phyloP scores from a whole-genome alignment of 2,113 vertebrate genomes.

The Equus przewalskii region DNA sequence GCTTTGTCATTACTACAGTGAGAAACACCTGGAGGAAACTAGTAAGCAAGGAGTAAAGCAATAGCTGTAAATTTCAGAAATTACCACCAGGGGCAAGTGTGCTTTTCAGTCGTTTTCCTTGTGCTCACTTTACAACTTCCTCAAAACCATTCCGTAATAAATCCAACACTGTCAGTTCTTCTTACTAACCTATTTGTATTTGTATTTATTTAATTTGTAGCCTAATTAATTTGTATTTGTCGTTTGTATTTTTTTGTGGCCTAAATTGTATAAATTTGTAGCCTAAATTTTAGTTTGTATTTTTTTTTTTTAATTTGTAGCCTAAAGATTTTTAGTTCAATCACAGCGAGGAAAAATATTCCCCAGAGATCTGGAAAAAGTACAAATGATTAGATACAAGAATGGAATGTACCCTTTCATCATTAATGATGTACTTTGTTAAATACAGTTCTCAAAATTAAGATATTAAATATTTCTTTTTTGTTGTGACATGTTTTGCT shows the following conservation, averaged over 20 bases:
- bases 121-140: not conserved
- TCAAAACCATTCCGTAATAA: not conserved
- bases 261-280: not conserved
- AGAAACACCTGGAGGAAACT: not conserved
- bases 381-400: not conserved
- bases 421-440: not conserved
- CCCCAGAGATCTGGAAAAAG: not conserved
- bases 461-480: not conserved
- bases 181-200: not conserved
- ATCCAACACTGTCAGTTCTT: not conserved
- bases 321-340: not conserved
- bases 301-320: not conserved
- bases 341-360: not conserved
- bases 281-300: not conserved
- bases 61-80: not conserved
- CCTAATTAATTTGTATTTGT: not conserved
- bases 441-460: not conserved
- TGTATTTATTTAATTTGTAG: not conserved
- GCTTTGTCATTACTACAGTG: not conserved
- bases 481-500: not conserved
- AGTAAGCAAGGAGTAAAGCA: not conserved
- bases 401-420: not conserved
- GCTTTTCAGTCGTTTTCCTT: not conserved
- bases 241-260: no score
- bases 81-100: not conserved